Evolutionary conservation across 2,888 invertebrate species (phyloP), one percentile per base, ranked within the genome.

Genomic region (Aplocera efformata): DNA sequence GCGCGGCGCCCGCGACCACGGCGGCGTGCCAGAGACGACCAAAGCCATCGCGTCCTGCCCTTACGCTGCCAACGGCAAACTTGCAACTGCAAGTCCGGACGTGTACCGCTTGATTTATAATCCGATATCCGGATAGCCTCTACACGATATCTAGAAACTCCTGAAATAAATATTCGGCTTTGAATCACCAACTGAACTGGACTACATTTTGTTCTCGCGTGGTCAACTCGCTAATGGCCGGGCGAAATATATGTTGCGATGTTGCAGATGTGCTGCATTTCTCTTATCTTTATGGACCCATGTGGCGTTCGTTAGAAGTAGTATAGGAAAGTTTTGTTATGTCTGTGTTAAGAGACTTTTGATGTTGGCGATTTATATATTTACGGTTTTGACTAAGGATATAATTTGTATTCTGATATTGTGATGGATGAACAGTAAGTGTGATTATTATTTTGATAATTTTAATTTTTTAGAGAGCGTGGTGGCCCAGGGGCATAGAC

Each of bases 21-120:
- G 45, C 40, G 32, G 32, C 47, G 55, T 48, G 33, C 47, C 50
- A 40, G 38, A 50, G 51, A 53, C 56, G n/a, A 32, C 47, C 50
- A 53, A 41, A 46, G 42, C 39, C 48, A 47, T 44, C 44, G 47
- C 39, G 33, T 39, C 40, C 48, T 32, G 40, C 53, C 46, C 46
- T 56, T 53, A 55, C 51, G 13, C 51, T 58, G 61, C 61, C 60
- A 53, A 48, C 48, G 53, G 58, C 59, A 58, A 57, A 57, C 59
- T 53, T 55, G 60, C 57, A 53, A 29, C 45, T 42, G 40, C 68
- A 63, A 51, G 40, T 43, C 48, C 72, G 72, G 74, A 72, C 62
- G 63, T 63, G 56, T 53, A 55, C 48, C 46, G 57, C 57, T 58
- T 74, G 78, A 79, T 78, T 77, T 79, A 79, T 78, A 66, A 63